These are phyloP conservation scores for Cylindroiulus punctatus DNA, from an alignment of 2,888 invertebrate species.

Conservation along the genomic window DNA sequence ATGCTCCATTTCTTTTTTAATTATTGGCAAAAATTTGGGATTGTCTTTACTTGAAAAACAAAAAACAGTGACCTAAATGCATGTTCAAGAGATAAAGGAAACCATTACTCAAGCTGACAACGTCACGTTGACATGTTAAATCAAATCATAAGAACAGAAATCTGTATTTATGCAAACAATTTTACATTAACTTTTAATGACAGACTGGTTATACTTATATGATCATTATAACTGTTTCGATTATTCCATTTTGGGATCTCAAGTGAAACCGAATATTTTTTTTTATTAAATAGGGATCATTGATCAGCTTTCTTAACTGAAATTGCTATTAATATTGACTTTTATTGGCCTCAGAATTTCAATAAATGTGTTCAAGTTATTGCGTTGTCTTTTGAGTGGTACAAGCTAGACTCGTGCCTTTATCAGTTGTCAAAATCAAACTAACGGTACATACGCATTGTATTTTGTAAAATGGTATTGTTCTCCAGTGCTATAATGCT, in stretches of 20 bases:
- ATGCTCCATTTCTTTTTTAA: background rate
- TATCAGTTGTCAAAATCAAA: background rate
- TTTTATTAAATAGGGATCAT: too few relatives aligned
- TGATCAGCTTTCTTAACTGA: too few relatives aligned
- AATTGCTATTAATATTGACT: background rate
- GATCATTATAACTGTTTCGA: background rate
- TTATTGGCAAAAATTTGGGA: background rate
- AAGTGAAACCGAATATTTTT: too few relatives aligned
- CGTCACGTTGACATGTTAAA: conserved; percentile 22
- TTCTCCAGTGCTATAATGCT: background rate
- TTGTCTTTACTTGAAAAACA: background rate
- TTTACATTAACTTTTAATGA: background rate
- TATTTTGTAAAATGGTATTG: background rate
- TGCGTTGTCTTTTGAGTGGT: background rate
- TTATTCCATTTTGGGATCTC: background rate
- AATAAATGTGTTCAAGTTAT: background rate
- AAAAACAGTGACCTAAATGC: conserved; percentile 36
- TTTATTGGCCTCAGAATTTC: background rate
- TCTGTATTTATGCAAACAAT: background rate
- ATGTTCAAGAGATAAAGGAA: conserved; percentile 9
- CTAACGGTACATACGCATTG: too few relatives aligned
- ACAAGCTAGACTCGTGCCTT: background rate
- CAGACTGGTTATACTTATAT: background rate
- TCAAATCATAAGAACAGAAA: background rate
- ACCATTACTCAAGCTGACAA: conserved; percentile 33